A percentile compares a stretch with the other conserved stretches of the same genome.
Evolutionary conservation across 2,888 invertebrate species (phyloP).

Genomic region (Noctua janthina): DNA sequence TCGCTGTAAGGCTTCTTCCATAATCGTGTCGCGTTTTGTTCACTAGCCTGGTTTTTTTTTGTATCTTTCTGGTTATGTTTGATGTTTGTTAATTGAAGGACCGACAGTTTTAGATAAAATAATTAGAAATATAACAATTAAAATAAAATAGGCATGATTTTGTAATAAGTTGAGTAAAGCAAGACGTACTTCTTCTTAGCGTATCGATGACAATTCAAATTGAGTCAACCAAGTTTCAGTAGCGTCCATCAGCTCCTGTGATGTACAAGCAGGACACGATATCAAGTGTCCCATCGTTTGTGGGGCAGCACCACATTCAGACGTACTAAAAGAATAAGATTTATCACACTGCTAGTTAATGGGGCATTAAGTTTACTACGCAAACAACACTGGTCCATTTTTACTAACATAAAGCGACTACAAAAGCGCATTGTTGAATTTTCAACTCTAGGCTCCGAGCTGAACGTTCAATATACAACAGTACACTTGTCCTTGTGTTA

Average conservation of each 20-base stretch:
- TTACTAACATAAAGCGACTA: neutral
- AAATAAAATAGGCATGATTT: neutral
- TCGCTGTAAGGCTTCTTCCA: slow-evolving; percentile 53
- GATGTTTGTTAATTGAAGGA: slow-evolving; percentile 52
- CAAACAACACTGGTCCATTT: neutral
- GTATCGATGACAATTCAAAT: too few species aligned
- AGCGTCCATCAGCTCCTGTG: too few species aligned
- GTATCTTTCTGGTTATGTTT: slow-evolving; percentile 58
- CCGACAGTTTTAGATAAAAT: slow-evolving; percentile 32
- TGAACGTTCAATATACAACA: neutral
- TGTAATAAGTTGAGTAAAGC: neutral
- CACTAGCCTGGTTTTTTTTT: slow-evolving; percentile 45
- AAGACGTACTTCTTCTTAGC: too few species aligned
- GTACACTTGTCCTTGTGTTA: neutral
- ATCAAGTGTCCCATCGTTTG: too few species aligned
- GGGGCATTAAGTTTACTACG: neutral
- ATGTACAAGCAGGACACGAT: too few species aligned
- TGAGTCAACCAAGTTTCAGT: too few species aligned
- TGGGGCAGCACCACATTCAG: neutral
- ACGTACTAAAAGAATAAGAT: neutral
- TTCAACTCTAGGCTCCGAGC: neutral
- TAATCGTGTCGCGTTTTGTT: slow-evolving; percentile 54
- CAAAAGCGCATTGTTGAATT: neutral
- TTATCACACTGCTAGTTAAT: neutral
- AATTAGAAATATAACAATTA: neutral